phyloP scores from a whole-genome alignment of 2,888 invertebrate genomes.

The Tromatobia lineatoria region DNA sequence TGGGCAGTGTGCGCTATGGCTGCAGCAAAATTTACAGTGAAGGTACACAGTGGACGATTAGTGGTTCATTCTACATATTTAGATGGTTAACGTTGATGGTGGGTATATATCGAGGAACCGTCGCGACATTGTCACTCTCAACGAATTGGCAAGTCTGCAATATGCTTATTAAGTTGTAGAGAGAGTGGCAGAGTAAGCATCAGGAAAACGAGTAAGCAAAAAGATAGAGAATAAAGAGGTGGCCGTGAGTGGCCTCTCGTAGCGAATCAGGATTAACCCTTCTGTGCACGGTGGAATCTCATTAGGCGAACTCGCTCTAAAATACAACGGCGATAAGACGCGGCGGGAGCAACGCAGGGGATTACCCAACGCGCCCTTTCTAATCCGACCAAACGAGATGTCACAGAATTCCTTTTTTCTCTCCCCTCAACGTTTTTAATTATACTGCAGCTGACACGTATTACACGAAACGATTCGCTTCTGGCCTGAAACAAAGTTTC shows the following conservation, averaged over 20 bases:
- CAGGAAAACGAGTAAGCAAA: constrained; percentile 17
- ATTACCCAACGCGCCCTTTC: constrained; percentile 68
- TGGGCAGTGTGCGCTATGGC: too few species aligned
- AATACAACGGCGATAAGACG: constrained; percentile 70
- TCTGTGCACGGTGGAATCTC: constrained; percentile 65
- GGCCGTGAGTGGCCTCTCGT: constrained; percentile 51
- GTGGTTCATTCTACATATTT: background rate
- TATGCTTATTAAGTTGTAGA: constrained; percentile 33
- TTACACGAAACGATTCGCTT: constrained; percentile 5
- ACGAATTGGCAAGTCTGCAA: constrained; percentile 25
- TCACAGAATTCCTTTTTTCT: constrained; percentile 57
- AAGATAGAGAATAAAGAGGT: constrained; percentile 6
- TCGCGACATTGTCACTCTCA: constrained; percentile 13
- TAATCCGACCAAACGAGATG: constrained; percentile 67
- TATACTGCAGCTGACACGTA: constrained; percentile 39
- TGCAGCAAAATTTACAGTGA: too few species aligned
- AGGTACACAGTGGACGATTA: too few species aligned
- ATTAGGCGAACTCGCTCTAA: constrained; percentile 67
- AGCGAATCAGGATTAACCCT: constrained; percentile 69
- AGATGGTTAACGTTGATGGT: background rate
- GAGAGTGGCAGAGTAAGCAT: constrained; percentile 12
- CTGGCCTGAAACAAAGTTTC: background rate
- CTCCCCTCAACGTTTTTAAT: constrained; percentile 57
- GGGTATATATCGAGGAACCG: background rate
- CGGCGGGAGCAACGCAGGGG: constrained; percentile 58